Percentiles rank a stretch among this genome's conserved stretches.
Evolutionary conservation across 2,797 vertebrate species (phyloP).

Genomic region (Ataeniobius toweri): DNA sequence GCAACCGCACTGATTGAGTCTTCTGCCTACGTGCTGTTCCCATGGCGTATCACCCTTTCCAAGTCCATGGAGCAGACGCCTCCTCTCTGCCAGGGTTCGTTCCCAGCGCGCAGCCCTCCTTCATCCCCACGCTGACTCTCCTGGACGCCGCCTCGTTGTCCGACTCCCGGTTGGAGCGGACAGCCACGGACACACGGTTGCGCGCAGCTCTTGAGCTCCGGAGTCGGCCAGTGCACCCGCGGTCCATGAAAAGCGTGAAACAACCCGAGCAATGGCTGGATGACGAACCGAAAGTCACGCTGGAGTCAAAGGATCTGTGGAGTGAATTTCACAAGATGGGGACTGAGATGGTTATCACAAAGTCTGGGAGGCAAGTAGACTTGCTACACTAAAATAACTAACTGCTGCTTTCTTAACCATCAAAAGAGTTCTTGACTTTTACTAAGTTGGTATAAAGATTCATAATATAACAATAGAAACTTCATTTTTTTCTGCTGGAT

Average conservation of each 20-base stretch:
- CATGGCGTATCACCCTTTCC: slow-evolving; percentile 94
- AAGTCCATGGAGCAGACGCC: slow-evolving; percentile 86
- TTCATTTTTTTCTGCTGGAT: background rate
- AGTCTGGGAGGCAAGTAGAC: slow-evolving; percentile 91
- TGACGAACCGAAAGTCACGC: slow-evolving; percentile 93
- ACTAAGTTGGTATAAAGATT: background rate
- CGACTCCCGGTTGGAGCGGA: slow-evolving; percentile 81
- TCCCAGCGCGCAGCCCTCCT: slow-evolving; percentile 84
- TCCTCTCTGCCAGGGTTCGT: slow-evolving; percentile 87
- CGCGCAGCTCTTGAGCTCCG: slow-evolving; percentile 82
- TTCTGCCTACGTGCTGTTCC: slow-evolving; percentile 79
- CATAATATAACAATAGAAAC: background rate
- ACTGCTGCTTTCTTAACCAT: background rate
- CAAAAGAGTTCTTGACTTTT: background rate
- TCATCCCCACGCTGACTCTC: slow-evolving; percentile 83
- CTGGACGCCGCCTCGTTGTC: slow-evolving; percentile 74
- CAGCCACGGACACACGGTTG: slow-evolving; percentile 82
- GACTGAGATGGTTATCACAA: slow-evolving; percentile 99
- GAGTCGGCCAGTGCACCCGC: slow-evolving; percentile 79
- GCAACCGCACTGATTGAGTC: slow-evolving; percentile 33
- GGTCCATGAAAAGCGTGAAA: slow-evolving; percentile 81
- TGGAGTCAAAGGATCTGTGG: slow-evolving; percentile 94
- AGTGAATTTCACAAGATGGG: slow-evolving; percentile 96
- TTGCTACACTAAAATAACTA: too few species aligned
- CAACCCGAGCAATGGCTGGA: slow-evolving; percentile 86